phyloP scores from a whole-genome alignment of 1,140 invertebrate genomes.

The Heliothis virescens region DNA sequence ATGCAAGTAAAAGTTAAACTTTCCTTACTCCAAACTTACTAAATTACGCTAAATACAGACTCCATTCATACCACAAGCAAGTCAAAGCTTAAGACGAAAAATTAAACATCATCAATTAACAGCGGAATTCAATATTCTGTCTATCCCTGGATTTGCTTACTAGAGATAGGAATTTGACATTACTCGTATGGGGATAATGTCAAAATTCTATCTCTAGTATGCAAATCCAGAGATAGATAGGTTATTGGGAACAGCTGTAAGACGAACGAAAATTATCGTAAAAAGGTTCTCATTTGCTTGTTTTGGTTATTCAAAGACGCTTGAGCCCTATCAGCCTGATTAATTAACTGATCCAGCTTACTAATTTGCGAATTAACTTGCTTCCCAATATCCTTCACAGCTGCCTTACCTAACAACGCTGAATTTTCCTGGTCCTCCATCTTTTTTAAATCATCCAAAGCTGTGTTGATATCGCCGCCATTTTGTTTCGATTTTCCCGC shows the following conservation, averaged over 20 bases:
- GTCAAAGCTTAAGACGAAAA: neutral
- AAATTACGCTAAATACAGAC: neutral
- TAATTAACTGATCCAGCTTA: conserved; percentile 88
- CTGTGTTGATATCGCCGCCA: conserved; percentile 77
- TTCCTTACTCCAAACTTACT: neutral
- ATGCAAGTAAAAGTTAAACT: no score
- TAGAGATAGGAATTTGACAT: no score
- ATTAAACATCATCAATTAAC: neutral
- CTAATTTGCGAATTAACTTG: conserved; percentile 88
- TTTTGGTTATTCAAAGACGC: conserved; percentile 89
- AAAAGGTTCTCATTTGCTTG: conserved; percentile 90
- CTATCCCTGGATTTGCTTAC: no score
- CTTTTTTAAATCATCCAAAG: conserved; percentile 81
- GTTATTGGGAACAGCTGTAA: no score
- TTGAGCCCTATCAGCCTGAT: conserved; percentile 89
- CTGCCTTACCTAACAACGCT: conserved; percentile 64
- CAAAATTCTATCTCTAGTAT: no score
- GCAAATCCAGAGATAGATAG: no score
- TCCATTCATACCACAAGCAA: neutral
- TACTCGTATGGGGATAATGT: no score
- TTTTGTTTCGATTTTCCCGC: conserved; percentile 65
- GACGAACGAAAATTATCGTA: conserved; percentile 83
- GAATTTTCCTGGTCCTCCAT: conserved; percentile 76
- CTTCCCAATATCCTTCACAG: conserved; percentile 84
- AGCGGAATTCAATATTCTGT: no score